These are phyloP conservation scores for Tapirus indicus DNA, from an alignment of 2,797 vertebrate species.

Conservation along the genomic window DNA sequence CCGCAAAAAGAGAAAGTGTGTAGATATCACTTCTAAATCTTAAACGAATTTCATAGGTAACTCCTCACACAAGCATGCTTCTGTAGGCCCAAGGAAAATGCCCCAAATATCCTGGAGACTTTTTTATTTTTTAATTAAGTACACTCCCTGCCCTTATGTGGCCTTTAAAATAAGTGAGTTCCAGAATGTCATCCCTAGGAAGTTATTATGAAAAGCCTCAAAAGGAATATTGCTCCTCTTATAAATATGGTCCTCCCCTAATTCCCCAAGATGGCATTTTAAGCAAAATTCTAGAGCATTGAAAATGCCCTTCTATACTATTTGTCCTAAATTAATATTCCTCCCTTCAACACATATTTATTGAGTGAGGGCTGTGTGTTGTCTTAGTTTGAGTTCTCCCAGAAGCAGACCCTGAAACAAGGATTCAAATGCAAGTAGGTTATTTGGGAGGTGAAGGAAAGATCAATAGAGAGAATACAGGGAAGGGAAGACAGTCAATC, in stretches of 20 bases:
- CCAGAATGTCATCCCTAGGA: neutral
- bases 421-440: neutral
- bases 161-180: conserved; percentile 11
- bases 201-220: neutral
- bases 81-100: neutral
- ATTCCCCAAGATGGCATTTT: neutral
- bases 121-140: neutral
- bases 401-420: neutral
- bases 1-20: neutral
- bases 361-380: neutral
- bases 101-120: neutral
- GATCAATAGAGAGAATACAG: neutral
- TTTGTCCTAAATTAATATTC: neutral
- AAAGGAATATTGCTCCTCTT: neutral
- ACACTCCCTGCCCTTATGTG: neutral
- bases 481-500: neutral
- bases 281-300: neutral
- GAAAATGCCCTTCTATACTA: neutral
- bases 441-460: neutral
- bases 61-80: neutral
- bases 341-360: neutral
- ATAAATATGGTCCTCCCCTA: neutral
- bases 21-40: neutral
- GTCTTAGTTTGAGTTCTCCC: neutral
- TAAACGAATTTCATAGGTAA: neutral